Evolutionary conservation across 2,888 invertebrate species (phyloP), one percentile per base, ranked within the genome.

Genomic region (Hemithea aestivaria): DNA sequence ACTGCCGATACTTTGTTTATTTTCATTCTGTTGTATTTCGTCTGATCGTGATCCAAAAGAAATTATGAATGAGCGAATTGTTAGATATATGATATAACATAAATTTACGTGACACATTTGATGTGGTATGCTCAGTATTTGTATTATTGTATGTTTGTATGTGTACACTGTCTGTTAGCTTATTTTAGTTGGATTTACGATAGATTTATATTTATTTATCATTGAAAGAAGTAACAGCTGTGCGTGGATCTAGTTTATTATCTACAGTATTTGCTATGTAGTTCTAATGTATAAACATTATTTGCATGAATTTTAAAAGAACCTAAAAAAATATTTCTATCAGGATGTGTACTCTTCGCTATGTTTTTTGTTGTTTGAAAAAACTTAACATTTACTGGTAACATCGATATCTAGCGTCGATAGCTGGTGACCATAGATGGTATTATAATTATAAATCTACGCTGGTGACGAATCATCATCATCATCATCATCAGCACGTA

Each of bases 21-120:
- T 39, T 28, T 45, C 31, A 36, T 33, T 36, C 12, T 35, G 31
- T 29, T 26, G 10, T 27, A 12, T 28, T 41, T 2, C 16, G 30
- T 51, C 48, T 66, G 65, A 66, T 60, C 51, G 56, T 32, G 34
- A 40, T 54, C 45, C 48, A 61, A 56, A 56, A 50, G 29, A 42
- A 40, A 45, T 55, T 37, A 33, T 41, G 39, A 48, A 45, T 45
- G 45, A 43, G 33, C 27, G 20, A 22, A 24, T 35, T 50, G 39
- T 45, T 45, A 37, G 27, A 45, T 48, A 27, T 47, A 48, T 43
- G 35, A 48, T 41, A 41, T 46, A 39, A 44, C 52, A 53, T 56
- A 56, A 56, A 62, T 62, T 45, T 46, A 12, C 23, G 28, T 53
- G 48, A 51, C 51, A 47, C 38, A 36, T 51, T 34, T 41, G 35